phyloP scores from a whole-genome alignment of 2,888 invertebrate species.

The Chamaedrilus cognettii region DNA sequence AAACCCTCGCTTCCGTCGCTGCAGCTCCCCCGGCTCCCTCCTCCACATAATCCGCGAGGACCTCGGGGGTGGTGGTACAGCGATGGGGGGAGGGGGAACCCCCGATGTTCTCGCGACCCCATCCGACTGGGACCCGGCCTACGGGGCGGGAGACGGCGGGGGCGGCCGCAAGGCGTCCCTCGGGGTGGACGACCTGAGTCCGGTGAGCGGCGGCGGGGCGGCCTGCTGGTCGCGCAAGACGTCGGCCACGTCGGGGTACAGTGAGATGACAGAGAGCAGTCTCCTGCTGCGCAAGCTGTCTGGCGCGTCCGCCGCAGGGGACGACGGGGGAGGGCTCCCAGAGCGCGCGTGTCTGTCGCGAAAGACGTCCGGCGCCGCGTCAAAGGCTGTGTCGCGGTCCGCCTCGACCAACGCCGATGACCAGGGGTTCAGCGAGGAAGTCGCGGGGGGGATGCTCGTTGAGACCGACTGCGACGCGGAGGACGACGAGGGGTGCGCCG shows the following conservation, averaged over 20 bases:
- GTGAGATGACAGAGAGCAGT: constrained; percentile 15
- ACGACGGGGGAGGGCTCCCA: too few species aligned
- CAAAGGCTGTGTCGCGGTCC: too few species aligned
- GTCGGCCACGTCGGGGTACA: constrained; percentile 15
- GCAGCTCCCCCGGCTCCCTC: constrained; percentile 19
- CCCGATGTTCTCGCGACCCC: not conserved
- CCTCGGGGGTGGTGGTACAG: too few species aligned
- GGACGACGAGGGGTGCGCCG: not conserved
- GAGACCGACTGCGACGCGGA: not conserved
- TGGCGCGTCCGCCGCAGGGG: not conserved
- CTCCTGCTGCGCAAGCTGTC: constrained; percentile 1
- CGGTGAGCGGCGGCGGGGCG: not conserved
- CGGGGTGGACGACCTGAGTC: constrained; percentile 14
- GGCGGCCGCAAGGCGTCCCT: constrained; percentile 8
- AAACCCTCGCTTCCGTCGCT: constrained; percentile 8
- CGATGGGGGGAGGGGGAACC: not conserved
- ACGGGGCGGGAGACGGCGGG: not conserved
- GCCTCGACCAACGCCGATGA: not conserved
- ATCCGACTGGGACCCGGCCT: not conserved
- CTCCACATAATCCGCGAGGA: constrained; percentile 19
- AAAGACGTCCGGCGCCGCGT: not conserved
- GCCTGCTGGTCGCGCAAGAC: constrained; percentile 8
- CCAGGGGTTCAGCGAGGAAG: constrained; percentile 11
- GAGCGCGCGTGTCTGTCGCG: constrained; percentile 1
- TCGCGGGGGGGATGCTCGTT: not conserved